A percentile compares a stretch with the other conserved stretches of the same genome.
phyloP scores from a whole-genome alignment of 2,888 invertebrate species.

The Romanomermis culicivorax region DNA sequence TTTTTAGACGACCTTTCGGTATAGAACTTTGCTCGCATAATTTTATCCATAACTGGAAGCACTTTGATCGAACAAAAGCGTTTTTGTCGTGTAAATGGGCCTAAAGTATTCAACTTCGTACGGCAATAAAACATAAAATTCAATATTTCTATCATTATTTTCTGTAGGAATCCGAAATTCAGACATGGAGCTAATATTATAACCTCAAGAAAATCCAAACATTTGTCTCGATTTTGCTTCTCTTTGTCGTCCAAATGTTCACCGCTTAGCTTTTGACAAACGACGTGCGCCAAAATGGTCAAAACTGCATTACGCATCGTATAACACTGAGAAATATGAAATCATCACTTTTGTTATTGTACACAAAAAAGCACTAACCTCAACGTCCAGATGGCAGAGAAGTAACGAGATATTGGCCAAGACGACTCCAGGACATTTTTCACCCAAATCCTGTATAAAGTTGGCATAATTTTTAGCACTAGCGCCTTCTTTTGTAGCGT shows the following conservation, averaged over 20 bases:
- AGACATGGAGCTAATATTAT: too few relatives aligned
- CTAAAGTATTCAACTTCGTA: slow-evolving; percentile 16
- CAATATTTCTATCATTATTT: too few relatives aligned
- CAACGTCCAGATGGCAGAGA: slow-evolving; percentile 2
- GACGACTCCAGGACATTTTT: neutral
- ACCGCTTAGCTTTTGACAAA: slow-evolving; percentile 46
- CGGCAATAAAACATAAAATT: neutral
- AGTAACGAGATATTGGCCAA: slow-evolving; percentile 7
- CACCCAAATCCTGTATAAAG: neutral
- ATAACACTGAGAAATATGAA: slow-evolving; percentile 33
- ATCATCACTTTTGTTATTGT: neutral
- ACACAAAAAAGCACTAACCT: neutral
- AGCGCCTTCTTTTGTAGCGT: neutral
- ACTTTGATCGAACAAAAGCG: slow-evolving; percentile 60
- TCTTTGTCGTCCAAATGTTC: slow-evolving; percentile 48
- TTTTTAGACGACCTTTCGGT: slow-evolving; percentile 47
- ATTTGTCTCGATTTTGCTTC: slow-evolving; percentile 49
- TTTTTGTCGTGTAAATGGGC: slow-evolving; percentile 63
- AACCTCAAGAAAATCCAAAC: slow-evolving; percentile 50
- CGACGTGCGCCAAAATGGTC: slow-evolving; percentile 56
- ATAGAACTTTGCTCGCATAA: slow-evolving; percentile 56
- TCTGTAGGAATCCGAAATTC: too few relatives aligned
- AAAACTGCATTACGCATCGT: slow-evolving; percentile 54
- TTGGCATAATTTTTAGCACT: neutral
- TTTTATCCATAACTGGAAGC: slow-evolving; percentile 56